Evolutionary conservation across 2,797 vertebrate genomes (phyloP), one percentile per base, ranked within the genome.

Genomic region (Amazonetta brasiliensis): DNA sequence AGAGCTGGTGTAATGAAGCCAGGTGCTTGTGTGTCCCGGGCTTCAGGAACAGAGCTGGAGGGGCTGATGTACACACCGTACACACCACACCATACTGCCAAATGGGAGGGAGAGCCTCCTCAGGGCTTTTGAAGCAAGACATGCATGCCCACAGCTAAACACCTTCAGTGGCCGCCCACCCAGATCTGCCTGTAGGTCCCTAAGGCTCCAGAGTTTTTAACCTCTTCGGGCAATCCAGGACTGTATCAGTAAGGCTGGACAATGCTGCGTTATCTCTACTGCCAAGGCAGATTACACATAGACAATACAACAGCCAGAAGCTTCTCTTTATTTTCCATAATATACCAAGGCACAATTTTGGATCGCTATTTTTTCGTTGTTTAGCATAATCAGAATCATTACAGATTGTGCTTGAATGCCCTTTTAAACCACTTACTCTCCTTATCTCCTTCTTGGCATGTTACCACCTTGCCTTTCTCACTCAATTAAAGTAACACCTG

Each of bases 81-180:
- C 14, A 35, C 59, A 59, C 59, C 12, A 35, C 63, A 59, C 59
- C 20, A 9, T 30, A 28, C 17, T 8, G 54, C 58, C 68, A 56
- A 43, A 18, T 5, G 23, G 48, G 54, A 86, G 59, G 50, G 50
- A 52, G 50, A 89, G 21, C 17, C 60, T 21, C 75, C 68, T 88
- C 59, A 44, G 28, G 18, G 54, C 26, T 90, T 59, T 35, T 63
- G 46, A 78, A 60, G 78, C 37, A 44, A n/a, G 31, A 82, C 33
- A 25, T 59, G 26, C 11, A 16, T 0, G 0, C 0, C 1, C 13
- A 11, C 39, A 73, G 39, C 26, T 37, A 11, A 31, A n/a, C 13
- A 31, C 12, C 13, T 59, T 43, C 25, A 66, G 52, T 26, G 55
- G 18, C n/a, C 59, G 25, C 54, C 50, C 72, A 35, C 5, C n/a